A percentile compares a stretch with the other conserved stretches of the same genome.
Conservation (phyloP, 2,888 invertebrate genomes). For the Andrena camellia region DNA sequence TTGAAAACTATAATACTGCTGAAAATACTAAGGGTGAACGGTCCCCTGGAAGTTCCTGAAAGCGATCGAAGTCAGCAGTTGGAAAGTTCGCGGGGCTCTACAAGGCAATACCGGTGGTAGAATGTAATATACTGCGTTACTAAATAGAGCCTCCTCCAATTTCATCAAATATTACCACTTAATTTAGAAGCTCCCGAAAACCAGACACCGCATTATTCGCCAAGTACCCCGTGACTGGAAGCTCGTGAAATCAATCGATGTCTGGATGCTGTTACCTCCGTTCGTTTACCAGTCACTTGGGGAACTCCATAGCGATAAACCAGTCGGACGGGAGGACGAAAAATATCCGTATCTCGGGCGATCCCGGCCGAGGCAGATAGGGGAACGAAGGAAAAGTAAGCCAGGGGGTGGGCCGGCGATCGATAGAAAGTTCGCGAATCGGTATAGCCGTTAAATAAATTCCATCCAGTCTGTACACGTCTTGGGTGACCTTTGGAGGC, state of each 20-base stretch:
- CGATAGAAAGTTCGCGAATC: conserved; percentile 42
- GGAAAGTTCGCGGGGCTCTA: conserved; percentile 32
- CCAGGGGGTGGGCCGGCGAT: conserved; percentile 3
- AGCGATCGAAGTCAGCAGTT: conserved; percentile 54
- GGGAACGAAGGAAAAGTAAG: background rate
- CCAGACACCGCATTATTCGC: background rate
- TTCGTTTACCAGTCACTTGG: background rate
- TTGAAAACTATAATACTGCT: conserved; percentile 57
- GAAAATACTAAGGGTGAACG: conserved; percentile 52
- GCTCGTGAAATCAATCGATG: background rate
- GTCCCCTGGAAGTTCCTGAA: conserved; percentile 55
- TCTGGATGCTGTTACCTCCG: background rate
- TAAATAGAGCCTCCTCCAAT: background rate
- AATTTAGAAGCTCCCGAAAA: no score
- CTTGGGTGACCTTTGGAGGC: conserved; percentile 56
- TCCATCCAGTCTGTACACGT: conserved; percentile 38
- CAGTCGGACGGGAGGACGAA: background rate
- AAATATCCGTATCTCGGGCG: conserved; percentile 14
- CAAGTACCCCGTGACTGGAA: background rate
- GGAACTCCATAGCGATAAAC: background rate
- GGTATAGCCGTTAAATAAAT: conserved; percentile 54
- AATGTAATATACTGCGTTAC: background rate
- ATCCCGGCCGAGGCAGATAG: background rate
- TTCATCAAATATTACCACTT: no score
- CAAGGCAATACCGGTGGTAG: background rate